Evolutionary conservation across 2,797 vertebrate species (phyloP), one percentile per base, ranked within the genome.

Genomic region (Peromyscus aztecus): DNA sequence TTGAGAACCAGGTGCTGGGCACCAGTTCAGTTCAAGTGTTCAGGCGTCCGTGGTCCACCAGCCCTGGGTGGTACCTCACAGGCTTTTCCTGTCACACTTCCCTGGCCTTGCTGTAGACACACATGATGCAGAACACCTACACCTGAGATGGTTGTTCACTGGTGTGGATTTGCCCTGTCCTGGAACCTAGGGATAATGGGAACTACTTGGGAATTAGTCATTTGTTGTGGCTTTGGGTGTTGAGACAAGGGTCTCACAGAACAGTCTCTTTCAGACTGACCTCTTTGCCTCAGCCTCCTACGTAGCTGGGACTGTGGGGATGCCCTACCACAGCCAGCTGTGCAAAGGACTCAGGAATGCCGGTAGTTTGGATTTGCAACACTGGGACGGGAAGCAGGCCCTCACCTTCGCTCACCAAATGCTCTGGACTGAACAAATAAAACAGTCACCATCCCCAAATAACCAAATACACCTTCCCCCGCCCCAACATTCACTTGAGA

Each of bases 91-190:
- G 0, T 9, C 6, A 1, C 52, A 52, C 37, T 24, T n/a, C 24
- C 76, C 40, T 21, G 0, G 17, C 52, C 55, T 21, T 4, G 76
- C 17, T 16, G 1, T 46, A 10, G 7, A 43, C 1, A 14, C 52
- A 14, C 52, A 0, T 2, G 31, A 3, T 3, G n/a, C 46, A 34
- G 29, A 21, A 8, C 2, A 0, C n/a, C 27, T 8, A 7, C 9
- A 2, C n/a, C 57, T 3, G 61, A 23, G 11, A 7, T 19, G 21
- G 1, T 29, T 57, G 52, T 9, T 57, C 52, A 14, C 82, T 0
- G 16, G 49, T 17, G 8, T 16, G 8, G 85, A 7, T 43, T 55
- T 21, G 12, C 49, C 13, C 59, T 10, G 19, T 27, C 57, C 24
- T 4, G 69, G 76, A 2, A 0, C 34, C 55, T 3, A 31, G 31